phyloP scores from a whole-genome alignment of 2,888 invertebrate genomes.

The Drosophila stalkeri region DNA sequence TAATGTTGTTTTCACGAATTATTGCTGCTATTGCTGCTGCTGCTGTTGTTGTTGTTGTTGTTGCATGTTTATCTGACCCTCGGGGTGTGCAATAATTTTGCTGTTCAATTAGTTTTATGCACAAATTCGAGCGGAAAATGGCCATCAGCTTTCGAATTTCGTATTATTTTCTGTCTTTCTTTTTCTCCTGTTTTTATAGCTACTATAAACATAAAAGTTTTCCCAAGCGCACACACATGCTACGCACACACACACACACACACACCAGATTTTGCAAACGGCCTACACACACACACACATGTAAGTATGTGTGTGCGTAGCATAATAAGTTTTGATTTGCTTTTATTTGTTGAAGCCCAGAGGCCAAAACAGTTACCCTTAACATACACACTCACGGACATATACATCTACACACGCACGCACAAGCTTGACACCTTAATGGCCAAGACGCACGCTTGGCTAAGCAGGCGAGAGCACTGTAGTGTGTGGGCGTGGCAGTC shows the following conservation, averaged over 20 bases:
- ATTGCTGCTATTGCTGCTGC: constrained; percentile 12
- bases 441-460: constrained; percentile 64
- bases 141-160: constrained; percentile 41
- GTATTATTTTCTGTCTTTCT: constrained; percentile 24
- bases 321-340: constrained; percentile 79
- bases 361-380: constrained; percentile 58
- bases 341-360: constrained; percentile 69
- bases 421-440: constrained; percentile 72
- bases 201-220: constrained; percentile 76
- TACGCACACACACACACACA: constrained; percentile 17
- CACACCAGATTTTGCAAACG: constrained; percentile 31
- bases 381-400: constrained; percentile 20
- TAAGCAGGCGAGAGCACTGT: constrained; percentile 9
- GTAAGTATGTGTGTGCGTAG: constrained; percentile 59
- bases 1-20: constrained; percentile 21
- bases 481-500: constrained; percentile 8
- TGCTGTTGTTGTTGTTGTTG: constrained; percentile 10
- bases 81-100: constrained; percentile 69
- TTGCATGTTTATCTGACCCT: constrained; percentile 59
- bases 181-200: constrained; percentile 60
- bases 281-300: constrained; percentile 18
- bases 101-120: constrained; percentile 74
- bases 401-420: constrained; percentile 17
- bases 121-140: constrained; percentile 62
- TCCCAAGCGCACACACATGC: constrained; percentile 43